phyloP scores from a whole-genome alignment of 1,140 invertebrate genomes.

The Sarcophaga peregrina region DNA sequence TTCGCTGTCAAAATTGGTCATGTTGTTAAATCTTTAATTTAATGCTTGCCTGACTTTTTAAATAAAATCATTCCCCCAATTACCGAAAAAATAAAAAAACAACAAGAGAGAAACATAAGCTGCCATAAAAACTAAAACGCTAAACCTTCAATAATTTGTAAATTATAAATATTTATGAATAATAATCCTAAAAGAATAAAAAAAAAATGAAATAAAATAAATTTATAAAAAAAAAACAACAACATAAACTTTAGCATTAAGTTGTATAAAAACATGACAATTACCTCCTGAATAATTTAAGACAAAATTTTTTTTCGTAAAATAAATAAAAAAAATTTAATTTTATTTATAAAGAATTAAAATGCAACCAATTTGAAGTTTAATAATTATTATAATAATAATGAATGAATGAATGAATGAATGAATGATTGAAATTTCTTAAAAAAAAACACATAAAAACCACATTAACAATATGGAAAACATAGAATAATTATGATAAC shows the following conservation, averaged over 20 bases:
- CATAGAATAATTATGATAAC: background rate
- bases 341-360: background rate
- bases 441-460: too few relatives aligned
- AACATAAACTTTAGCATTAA: too few relatives aligned
- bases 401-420: too few relatives aligned
- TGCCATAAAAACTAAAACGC: background rate
- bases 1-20: background rate
- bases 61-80: background rate
- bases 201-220: too few relatives aligned
- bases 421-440: too few relatives aligned
- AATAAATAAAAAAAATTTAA: background rate
- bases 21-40: background rate
- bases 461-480: background rate
- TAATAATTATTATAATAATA: background rate
- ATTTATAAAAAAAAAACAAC: too few relatives aligned
- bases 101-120: background rate
- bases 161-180: slow-evolving; percentile 18
- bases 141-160: background rate
- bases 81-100: background rate
- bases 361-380: slow-evolving; percentile 1
- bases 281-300: background rate
- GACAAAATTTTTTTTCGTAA: background rate
- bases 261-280: background rate
- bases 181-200: too few relatives aligned
- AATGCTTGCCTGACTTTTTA: background rate